A percentile compares a stretch with the other conserved stretches of the same genome.
phyloP scores from a whole-genome alignment of 2,888 invertebrate species.

The Hypselothyrea guttata region DNA sequence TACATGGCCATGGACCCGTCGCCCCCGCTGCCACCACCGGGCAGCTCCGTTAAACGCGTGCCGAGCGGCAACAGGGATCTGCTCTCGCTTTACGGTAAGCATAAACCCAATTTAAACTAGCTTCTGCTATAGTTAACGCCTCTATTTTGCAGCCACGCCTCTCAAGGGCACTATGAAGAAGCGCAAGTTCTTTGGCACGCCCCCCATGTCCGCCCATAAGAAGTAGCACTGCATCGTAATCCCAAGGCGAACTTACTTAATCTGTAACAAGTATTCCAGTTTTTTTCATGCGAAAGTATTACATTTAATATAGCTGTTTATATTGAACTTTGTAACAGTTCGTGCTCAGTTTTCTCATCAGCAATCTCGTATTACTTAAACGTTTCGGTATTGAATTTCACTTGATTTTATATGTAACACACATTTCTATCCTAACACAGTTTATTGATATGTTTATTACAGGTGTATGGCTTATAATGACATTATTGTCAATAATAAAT shows the following conservation, averaged over 20 bases:
- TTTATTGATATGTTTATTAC: too few relatives aligned
- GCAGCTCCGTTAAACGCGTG: constrained; percentile 53
- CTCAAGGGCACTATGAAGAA: constrained; percentile 80
- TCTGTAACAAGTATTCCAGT: constrained; percentile 47
- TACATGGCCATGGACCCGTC: constrained; percentile 64
- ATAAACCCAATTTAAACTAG: not conserved
- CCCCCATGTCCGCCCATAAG: constrained; percentile 74
- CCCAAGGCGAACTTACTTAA: constrained; percentile 62
- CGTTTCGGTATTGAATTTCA: constrained; percentile 21
- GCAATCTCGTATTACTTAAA: constrained; percentile 15
- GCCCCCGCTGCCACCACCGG: constrained; percentile 25
- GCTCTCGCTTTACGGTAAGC: constrained; percentile 78
- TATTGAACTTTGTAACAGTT: constrained; percentile 20
- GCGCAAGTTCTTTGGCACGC: constrained; percentile 79
- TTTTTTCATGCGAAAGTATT: constrained; percentile 47
- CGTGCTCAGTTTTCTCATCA: constrained; percentile 13
- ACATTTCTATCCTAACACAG: too few relatives aligned
- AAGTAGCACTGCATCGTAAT: constrained; percentile 54
- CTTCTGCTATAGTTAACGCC: not conserved
- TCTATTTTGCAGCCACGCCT: constrained; percentile 74
- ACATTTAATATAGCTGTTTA: constrained; percentile 21
- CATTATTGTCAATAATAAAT: not conserved
- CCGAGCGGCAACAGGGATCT: constrained; percentile 68
- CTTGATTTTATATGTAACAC: constrained; percentile 9
- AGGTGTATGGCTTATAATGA: not conserved